phyloP scores from a whole-genome alignment of 2,113 vertebrate genomes.

The Tupaia chinensis region DNA sequence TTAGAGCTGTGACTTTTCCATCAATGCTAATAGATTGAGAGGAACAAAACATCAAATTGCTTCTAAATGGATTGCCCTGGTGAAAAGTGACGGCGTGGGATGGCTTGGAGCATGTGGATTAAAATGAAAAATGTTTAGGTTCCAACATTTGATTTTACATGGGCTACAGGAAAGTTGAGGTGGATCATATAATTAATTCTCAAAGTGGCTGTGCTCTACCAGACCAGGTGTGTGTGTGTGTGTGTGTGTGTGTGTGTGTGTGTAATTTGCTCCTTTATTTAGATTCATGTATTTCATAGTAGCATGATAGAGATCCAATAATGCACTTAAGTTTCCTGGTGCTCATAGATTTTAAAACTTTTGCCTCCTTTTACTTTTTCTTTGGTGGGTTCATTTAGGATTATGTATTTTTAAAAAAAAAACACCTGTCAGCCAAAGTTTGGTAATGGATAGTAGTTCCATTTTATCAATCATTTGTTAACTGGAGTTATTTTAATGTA shows the following conservation, averaged over 20 bases:
- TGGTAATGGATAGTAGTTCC: neutral
- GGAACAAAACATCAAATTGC: constrained; percentile 87
- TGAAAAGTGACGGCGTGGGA: constrained; percentile 55
- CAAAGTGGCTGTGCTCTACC: constrained; percentile 33
- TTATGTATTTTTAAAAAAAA: neutral
- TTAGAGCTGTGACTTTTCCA: constrained; percentile 85
- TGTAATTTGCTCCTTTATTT: neutral
- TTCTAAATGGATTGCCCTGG: constrained; percentile 86
- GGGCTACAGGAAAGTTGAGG: constrained; percentile 80
- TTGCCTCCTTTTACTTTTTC: neutral
- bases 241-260: rapidly evolving
- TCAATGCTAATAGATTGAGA: constrained; percentile 86
- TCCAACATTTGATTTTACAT: constrained; percentile 87
- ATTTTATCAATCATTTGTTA: neutral
- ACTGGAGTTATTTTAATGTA: neutral
- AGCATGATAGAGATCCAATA: neutral
- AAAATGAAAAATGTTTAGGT: constrained; percentile 87
- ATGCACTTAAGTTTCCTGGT: neutral
- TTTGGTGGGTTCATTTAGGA: neutral
- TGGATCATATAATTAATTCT: constrained; percentile 71
- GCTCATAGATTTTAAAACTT: neutral
- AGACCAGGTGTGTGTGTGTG: neutral
- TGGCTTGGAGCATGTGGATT: constrained; percentile 80
- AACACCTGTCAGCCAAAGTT: neutral
- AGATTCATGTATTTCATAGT: neutral